Evolutionary conservation across 30 jellyfish, hydroid and myxozoan genomes (phyloP).

Genomic region (Pelagia noctiluca): DNA sequence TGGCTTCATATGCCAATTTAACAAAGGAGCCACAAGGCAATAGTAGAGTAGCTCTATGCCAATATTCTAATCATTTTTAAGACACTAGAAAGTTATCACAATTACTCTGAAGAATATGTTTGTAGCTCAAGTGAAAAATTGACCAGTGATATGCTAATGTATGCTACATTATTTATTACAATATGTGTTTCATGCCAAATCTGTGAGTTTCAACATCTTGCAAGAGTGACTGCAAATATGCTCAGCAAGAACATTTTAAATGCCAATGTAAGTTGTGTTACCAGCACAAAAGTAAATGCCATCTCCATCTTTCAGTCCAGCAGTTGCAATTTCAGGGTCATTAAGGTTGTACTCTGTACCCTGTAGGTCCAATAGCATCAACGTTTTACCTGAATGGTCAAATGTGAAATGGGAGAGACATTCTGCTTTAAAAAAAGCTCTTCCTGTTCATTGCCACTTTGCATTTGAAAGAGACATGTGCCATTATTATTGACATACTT

Average conservation of each 20-base stretch:
- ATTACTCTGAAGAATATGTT: too few species aligned
- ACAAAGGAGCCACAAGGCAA: too few species aligned
- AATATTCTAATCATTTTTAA: too few species aligned
- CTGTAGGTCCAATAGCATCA: slow-evolving; percentile 28
- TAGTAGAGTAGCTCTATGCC: too few species aligned
- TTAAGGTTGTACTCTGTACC: slow-evolving; percentile 25
- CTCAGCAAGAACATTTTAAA: neutral
- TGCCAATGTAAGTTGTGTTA: neutral
- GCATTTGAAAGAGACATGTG: too few species aligned
- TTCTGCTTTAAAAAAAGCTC: neutral
- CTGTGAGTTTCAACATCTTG: neutral
- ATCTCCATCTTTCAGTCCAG: neutral
- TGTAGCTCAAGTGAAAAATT: too few species aligned
- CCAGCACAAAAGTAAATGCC: slow-evolving; percentile 44
- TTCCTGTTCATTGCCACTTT: slow-evolving; percentile 12
- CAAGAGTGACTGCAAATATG: neutral
- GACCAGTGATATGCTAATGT: too few species aligned
- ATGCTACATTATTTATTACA: too few species aligned
- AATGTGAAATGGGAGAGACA: slow-evolving; percentile 21
- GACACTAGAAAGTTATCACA: too few species aligned
- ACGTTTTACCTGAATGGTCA: slow-evolving; percentile 2
- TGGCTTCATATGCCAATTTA: too few species aligned
- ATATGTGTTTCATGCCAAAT: too few species aligned
- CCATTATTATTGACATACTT: slow-evolving; percentile 53
- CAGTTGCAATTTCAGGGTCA: slow-evolving; percentile 56